These are phyloP conservation scores for Polyergus mexicanus DNA, from an alignment of 1,140 invertebrate genomes.

Conservation along the genomic window DNA sequence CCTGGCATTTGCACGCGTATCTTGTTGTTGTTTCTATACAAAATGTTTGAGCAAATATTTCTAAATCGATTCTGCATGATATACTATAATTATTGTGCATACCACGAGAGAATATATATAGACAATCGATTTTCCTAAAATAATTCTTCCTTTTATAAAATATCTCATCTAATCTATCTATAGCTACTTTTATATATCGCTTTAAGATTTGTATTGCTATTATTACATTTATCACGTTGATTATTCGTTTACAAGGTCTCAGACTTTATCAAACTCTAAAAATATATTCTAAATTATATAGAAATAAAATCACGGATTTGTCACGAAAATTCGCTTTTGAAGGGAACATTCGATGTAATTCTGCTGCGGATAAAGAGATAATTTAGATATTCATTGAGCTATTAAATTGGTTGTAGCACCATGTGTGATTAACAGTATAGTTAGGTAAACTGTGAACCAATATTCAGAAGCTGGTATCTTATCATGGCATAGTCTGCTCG, in stretches of 20 bases:
- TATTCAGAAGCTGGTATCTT: constrained; percentile 28
- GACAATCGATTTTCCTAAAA: background rate
- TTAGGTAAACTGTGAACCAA: background rate
- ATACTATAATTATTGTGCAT: constrained; percentile 20
- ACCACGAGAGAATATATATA: no score
- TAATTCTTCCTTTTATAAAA: background rate
- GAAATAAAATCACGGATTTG: background rate
- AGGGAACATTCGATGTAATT: background rate
- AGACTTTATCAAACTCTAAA: background rate
- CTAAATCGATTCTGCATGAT: constrained; percentile 1
- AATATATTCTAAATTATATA: background rate
- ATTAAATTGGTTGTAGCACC: background rate
- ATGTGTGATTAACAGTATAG: background rate
- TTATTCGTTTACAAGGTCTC: background rate
- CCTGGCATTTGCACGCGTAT: constrained; percentile 36
- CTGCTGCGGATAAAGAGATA: background rate
- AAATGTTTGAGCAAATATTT: constrained; percentile 25
- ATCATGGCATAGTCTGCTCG: constrained; percentile 40
- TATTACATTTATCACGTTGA: background rate
- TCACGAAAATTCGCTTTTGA: background rate
- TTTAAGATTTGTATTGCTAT: background rate
- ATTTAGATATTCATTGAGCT: constrained; percentile 19
- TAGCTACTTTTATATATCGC: background rate
- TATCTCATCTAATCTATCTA: background rate
- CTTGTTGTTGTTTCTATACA: constrained; percentile 23